phyloP scores from a whole-genome alignment of 2,888 invertebrate genomes.

The Drosophila melanocephala region DNA sequence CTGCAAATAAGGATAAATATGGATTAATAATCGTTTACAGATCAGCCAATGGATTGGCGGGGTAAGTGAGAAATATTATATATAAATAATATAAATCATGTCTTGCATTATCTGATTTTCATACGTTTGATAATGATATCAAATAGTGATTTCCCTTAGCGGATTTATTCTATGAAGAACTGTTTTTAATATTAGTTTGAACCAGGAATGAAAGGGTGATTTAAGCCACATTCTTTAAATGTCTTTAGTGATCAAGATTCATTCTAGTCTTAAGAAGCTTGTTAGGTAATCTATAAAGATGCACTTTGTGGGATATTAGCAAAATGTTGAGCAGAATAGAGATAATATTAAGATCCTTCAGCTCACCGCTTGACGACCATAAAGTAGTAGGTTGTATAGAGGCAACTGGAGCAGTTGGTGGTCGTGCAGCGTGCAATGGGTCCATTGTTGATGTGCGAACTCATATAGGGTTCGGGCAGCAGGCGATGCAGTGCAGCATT shows the following conservation, averaged over 20 bases:
- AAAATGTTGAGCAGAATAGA: not conserved
- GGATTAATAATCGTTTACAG: not conserved
- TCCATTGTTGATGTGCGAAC: slow-evolving; percentile 83
- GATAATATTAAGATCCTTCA: not conserved
- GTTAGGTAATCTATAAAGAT: not conserved
- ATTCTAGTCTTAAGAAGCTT: not conserved
- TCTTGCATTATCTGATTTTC: not conserved
- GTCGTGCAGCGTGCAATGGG: slow-evolving; percentile 83
- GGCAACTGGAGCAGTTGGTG: slow-evolving; percentile 77
- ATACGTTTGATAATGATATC: too few relatives aligned
- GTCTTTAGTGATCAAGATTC: not conserved
- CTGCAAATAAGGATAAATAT: slow-evolving; percentile 50
- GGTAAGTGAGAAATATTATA: not conserved
- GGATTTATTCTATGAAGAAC: not conserved
- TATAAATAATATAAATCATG: not conserved
- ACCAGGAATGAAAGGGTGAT: not conserved
- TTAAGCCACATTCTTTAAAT: not conserved
- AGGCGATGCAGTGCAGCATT: slow-evolving; percentile 69
- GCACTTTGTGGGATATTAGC: not conserved
- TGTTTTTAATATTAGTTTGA: not conserved
- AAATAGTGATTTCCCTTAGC: not conserved
- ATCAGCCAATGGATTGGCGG: not conserved
- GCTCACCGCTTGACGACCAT: slow-evolving; percentile 84
- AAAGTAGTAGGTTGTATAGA: slow-evolving; percentile 84
- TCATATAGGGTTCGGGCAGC: slow-evolving; percentile 82